These are phyloP conservation scores for Lophotriccus pileatus DNA, from an alignment of 2,797 vertebrate species.

Conservation along the genomic window DNA sequence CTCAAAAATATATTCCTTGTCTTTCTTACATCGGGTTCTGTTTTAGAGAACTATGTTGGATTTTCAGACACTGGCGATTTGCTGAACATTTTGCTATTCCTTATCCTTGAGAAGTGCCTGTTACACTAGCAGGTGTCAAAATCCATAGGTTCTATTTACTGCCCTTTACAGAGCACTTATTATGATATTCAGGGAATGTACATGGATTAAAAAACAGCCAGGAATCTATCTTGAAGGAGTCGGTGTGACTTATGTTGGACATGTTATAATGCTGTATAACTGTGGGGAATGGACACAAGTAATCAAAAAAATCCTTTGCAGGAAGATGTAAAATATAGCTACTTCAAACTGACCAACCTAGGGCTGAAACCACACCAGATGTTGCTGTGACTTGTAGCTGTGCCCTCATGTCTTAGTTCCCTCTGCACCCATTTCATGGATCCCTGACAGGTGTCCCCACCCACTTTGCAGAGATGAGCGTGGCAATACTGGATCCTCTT, in stretches of 20 bases:
- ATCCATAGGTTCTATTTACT: slow-evolving; percentile 3
- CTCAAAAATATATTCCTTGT: background rate
- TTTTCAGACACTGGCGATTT: slow-evolving; percentile 23
- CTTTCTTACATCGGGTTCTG: background rate
- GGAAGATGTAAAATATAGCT: background rate
- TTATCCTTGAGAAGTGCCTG: slow-evolving; percentile 6
- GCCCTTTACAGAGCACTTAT: background rate
- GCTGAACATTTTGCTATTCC: background rate
- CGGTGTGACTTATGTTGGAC: background rate
- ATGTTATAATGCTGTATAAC: background rate
- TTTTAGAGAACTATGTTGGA: background rate
- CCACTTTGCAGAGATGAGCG: background rate
- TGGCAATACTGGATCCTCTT: fast-evolving
- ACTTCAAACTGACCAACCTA: background rate
- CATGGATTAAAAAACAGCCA: background rate
- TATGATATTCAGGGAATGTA: background rate
- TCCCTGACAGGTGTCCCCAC: background rate
- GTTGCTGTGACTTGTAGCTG: background rate
- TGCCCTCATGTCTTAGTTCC: background rate
- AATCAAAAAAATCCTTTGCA: background rate
- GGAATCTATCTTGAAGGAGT: background rate
- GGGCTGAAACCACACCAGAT: background rate
- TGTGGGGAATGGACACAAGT: background rate
- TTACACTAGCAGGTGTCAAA: slow-evolving; percentile 9
- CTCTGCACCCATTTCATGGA: background rate